Evolutionary conservation across 2,888 invertebrate genomes (phyloP), one percentile per base, ranked within the genome.

Genomic region (Globia sparganii): DNA sequence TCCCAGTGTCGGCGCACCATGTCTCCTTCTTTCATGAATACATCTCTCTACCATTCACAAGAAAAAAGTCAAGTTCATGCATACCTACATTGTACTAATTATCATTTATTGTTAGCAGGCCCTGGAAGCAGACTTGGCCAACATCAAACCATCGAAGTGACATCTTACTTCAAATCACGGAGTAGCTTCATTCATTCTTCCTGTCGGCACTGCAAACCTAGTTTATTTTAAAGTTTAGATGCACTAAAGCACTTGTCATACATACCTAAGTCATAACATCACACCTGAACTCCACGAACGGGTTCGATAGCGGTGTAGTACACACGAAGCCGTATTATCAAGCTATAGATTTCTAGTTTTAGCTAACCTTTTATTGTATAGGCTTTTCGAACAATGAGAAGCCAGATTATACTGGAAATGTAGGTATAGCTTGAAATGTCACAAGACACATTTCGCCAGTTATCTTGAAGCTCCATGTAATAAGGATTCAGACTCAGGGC

Each of bases 91-190:
- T 75, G 37, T 21, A 59, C 58, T 80, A 82, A 80, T 58, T 53
- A 80, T 15, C 25, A 49, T 28, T 43, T 72, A 49, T 76, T 81
- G 64, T 77, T 87, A 89, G 78, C 90, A 89, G 90, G 87, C 87
- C 21, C 73, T 91, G 85, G 91, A 92, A 71, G 79, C 89, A 0
- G 92, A 92, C 53, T 77, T 88, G 75, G 91, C 90, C 28, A 89
- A 82, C 77, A 83, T 87, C 61, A 62, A 65, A 53, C 73, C 37
- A 11, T 56, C 34, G 46, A 64, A 59, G 71, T 84, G 81, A 80
- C 21, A 31, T 31, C 34, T 18, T 31, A 61, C 43, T 43, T 66
- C 78, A 49, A 64, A n/a, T 4, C n/a, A 37, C 34, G 68, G n/a
- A 68, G 21, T 34, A 58, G n/a, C 59, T 58, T 37, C 34, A 58